Evolutionary conservation across 2,888 invertebrate genomes (phyloP).

Genomic region (Stenodema calcarata): DNA sequence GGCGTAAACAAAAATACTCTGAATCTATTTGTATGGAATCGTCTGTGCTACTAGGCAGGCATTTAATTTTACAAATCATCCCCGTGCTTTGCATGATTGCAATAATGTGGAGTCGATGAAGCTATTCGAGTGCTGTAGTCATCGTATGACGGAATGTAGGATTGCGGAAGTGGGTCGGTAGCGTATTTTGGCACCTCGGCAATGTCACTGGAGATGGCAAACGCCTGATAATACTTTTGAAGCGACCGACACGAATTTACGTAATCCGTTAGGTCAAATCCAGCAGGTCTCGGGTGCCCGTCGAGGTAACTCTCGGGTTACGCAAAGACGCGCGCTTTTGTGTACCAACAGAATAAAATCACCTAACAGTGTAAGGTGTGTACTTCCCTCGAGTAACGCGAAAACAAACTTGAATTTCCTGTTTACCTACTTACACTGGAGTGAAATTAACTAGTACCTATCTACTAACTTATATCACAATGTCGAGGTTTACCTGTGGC

Average conservation of each 20-base stretch:
- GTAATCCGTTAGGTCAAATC: constrained; percentile 11
- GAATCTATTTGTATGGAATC: no score
- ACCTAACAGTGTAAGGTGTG: not conserved
- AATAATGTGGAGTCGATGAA: no score
- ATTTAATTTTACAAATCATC: no score
- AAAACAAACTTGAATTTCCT: not conserved
- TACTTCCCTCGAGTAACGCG: not conserved
- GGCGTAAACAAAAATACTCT: no score
- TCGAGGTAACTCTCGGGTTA: not conserved
- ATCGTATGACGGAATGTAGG: not conserved
- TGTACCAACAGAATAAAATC: constrained; percentile 10
- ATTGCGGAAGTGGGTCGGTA: not conserved
- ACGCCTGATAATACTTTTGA: not conserved
- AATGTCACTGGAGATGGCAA: not conserved
- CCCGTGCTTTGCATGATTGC: no score
- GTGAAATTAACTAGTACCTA: not conserved
- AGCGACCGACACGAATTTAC: constrained; percentile 1
- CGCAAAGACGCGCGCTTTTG: constrained; percentile 6
- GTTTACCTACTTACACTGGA: not conserved
- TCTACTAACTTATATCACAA: not conserved
- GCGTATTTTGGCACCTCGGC: not conserved
- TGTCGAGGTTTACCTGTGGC: not conserved
- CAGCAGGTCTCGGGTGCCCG: not conserved
- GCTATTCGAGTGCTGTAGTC: no score
- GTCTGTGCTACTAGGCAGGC: no score